Evolutionary conservation across 2,113 vertebrate species (phyloP).

Genomic region (Xyliphius kryptos): DNA sequence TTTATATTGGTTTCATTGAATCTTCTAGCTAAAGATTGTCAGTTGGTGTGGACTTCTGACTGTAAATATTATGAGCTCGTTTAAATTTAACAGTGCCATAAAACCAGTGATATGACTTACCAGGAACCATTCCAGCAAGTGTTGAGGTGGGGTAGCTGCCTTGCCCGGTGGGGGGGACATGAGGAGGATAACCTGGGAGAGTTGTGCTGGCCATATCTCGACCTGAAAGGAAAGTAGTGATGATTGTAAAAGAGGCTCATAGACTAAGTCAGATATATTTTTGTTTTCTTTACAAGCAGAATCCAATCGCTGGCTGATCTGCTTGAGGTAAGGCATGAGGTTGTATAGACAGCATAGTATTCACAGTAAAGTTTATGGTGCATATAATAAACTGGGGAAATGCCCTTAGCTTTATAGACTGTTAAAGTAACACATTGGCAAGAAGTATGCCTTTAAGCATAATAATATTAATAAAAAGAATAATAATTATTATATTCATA

Average conservation of each 20-base stretch:
- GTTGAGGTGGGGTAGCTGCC: conserved; percentile 88
- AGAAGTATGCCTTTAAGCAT: conserved; percentile 21
- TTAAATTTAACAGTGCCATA: conserved; percentile 49
- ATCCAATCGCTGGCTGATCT: conserved; percentile 16
- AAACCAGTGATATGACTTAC: conserved; percentile 62
- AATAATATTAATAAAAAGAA: conserved; percentile 20
- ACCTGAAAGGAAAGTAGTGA: conserved; percentile 61
- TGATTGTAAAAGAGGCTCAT: conserved; percentile 24
- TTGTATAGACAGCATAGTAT: conserved; percentile 11
- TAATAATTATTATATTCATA: too few species aligned
- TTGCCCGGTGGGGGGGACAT: conserved; percentile 85
- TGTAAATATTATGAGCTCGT: conserved; percentile 44
- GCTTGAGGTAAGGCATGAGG: conserved; percentile 4
- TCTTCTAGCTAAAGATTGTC: conserved; percentile 39
- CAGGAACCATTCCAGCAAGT: conserved; percentile 89
- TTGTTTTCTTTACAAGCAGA: conserved; percentile 15
- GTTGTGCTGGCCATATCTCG: conserved; percentile 88
- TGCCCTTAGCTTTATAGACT: conserved; percentile 19
- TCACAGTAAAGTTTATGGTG: conserved; percentile 31
- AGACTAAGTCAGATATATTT: not conserved
- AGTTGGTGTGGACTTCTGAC: conserved; percentile 37
- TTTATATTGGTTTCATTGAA: conserved; percentile 34
- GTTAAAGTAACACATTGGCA: conserved; percentile 23
- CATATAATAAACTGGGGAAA: conserved; percentile 38
- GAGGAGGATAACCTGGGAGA: conserved; percentile 84